Evolutionary conservation across 1,140 invertebrate species (phyloP).

Genomic region (Arctopsyche grandis): DNA sequence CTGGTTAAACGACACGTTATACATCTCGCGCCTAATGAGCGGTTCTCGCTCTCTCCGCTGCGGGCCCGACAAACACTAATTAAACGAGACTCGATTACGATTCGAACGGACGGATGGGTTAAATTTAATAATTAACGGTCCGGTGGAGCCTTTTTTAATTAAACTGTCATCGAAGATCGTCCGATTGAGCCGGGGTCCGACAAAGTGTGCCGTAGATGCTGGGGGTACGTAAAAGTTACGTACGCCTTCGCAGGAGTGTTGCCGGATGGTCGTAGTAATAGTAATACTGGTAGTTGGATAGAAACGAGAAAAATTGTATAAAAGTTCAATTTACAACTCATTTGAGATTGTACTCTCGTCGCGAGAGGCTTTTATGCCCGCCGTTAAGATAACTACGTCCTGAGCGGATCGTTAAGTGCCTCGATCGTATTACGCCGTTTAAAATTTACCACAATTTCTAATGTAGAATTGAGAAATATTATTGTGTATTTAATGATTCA

Average conservation of each 20-base stretch:
- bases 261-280: too few relatives aligned
- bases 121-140: conserved; percentile 20
- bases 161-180: conserved; percentile 24
- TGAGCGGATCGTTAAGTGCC: not conserved
- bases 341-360: not conserved
- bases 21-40: not conserved
- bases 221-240: too few relatives aligned
- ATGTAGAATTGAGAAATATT: too few relatives aligned
- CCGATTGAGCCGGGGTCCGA: not conserved
- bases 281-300: too few relatives aligned
- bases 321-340: conserved; percentile 16
- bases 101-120: not conserved
- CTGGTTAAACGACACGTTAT: not conserved
- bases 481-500: too few relatives aligned
- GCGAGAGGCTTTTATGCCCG: not conserved
- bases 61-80: not conserved
- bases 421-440: not conserved
- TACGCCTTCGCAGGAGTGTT: too few relatives aligned
- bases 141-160: conserved; percentile 26
- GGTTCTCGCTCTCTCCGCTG: not conserved
- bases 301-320: not conserved
- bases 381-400: conserved; percentile 16
- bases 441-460: too few relatives aligned
- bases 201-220: too few relatives aligned
- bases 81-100: conserved; percentile 32